Conservation (phyloP, 2,113 vertebrate species). For the Picathartes gymnocephalus region DNA sequence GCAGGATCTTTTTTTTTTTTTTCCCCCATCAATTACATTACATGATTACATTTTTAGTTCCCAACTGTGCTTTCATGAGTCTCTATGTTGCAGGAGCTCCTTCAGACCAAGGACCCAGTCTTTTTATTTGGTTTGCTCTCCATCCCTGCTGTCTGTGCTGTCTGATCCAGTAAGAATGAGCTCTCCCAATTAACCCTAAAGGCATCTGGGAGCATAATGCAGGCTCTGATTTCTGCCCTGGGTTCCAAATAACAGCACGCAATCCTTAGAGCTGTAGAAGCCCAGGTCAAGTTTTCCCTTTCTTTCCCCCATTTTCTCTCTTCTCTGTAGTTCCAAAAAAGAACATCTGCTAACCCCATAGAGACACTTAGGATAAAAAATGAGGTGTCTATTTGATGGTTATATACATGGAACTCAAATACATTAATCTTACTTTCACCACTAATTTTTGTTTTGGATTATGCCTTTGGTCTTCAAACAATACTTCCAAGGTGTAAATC, state of each 20-base stretch:
- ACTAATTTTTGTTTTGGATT: neutral
- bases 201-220: neutral
- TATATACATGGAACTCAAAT: neutral
- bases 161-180: neutral
- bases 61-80: neutral
- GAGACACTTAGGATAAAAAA: slow-evolving; percentile 8
- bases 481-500: neutral
- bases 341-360: slow-evolving; percentile 37
- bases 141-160: neutral
- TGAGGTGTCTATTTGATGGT: neutral
- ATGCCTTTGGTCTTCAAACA: neutral
- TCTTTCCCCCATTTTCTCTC: neutral
- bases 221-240: neutral
- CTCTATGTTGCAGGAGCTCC: neutral
- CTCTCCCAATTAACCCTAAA: neutral
- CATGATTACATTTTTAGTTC: neutral
- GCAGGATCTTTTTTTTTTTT: neutral
- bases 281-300: neutral
- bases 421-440: slow-evolving; percentile 10
- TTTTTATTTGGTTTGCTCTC: neutral
- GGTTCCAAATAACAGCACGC: neutral
- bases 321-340: neutral
- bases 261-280: neutral
- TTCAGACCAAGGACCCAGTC: neutral
- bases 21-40: neutral